Evolutionary conservation across 2,113 vertebrate species (phyloP), one percentile per base, ranked within the genome.

Genomic region (Toxotes jaculatrix): DNA sequence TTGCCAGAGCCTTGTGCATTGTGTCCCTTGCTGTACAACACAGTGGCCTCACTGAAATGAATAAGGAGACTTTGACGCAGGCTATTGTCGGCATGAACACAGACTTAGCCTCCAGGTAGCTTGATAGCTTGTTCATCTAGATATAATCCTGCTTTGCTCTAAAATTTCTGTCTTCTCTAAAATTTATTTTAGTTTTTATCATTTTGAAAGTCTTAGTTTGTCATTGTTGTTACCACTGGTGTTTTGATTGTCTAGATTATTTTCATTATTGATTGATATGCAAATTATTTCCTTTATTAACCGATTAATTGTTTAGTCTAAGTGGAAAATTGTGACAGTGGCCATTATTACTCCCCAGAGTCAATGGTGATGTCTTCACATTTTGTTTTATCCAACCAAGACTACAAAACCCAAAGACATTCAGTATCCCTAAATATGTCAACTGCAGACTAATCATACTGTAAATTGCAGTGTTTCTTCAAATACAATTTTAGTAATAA

Each of bases 401-500:
- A 43, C 2, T 13, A 43, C 12, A 43, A 43, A 43, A 9, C 12
- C 42, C 42, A 3, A 43, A 43, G 12, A 43, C 42, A 43, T 43
- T 43, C 42, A 43, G 42, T 17, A 27, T 27, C 27, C 27, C 63
- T 36, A 65, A 68, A 40, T 65, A 51, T 51, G 57, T 42, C 36
- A 51, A 2, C 27, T 21, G 23, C 51, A 59, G 31, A 68, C 17
- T 38, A n/a, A 62, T 79, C 10, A 12, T 11, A 14, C 1, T 0
- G 7, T 59, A n/a, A 27, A 43, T 79, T 56, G 7, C 17, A 32
- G 2, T 51, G 7, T 61, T 71, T 49, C 42, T 57, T 53, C 40
- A 4, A 23, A 78, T 65, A 19, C 5, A 60, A n/a, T 21, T 9
- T 38, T 1, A 47, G 4, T 78, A 70, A 83, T 70, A 53, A 32